Conservation (phyloP, 2,797 vertebrate species). For the Molossus molossus region DNA sequence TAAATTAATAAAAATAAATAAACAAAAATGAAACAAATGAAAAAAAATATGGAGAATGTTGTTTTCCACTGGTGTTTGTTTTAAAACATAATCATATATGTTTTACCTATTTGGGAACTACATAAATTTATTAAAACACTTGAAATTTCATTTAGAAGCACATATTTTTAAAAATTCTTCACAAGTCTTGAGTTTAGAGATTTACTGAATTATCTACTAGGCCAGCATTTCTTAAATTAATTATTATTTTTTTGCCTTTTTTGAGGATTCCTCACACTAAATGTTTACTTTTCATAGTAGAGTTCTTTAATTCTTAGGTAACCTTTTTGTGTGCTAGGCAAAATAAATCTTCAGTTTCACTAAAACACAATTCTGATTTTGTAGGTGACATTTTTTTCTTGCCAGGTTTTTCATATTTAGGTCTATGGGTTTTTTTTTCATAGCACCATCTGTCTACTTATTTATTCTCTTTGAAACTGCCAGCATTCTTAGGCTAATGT, state of each 20-base stretch:
- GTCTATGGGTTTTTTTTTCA: slow-evolving; percentile 67
- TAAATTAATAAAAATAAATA: no score
- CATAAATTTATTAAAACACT: slow-evolving; percentile 45
- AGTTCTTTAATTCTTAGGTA: slow-evolving; percentile 75
- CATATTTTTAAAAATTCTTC: not conserved
- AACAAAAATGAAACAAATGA: no score
- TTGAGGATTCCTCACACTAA: slow-evolving; percentile 49
- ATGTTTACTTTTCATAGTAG: slow-evolving; percentile 69
- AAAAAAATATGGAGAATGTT: not conserved
- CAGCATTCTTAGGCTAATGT: slow-evolving; percentile 72
- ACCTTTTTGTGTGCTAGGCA: slow-evolving; percentile 74
- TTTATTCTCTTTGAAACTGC: slow-evolving; percentile 70
- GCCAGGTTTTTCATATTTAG: slow-evolving; percentile 81
- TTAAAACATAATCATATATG: not conserved
- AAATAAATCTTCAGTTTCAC: slow-evolving; percentile 81
- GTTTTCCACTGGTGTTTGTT: slow-evolving; percentile 27
- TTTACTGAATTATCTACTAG: not conserved
- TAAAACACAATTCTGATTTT: slow-evolving; percentile 81
- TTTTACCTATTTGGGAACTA: slow-evolving; percentile 53
- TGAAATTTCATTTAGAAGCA: slow-evolving; percentile 64
- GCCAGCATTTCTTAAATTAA: not conserved
- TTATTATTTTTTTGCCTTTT: not conserved
- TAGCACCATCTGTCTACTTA: slow-evolving; percentile 78
- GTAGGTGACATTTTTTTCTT: slow-evolving; percentile 75
- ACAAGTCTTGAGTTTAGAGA: not conserved